Conservation (phyloP, 2,888 invertebrate genomes). For the Epinotia ramella region DNA sequence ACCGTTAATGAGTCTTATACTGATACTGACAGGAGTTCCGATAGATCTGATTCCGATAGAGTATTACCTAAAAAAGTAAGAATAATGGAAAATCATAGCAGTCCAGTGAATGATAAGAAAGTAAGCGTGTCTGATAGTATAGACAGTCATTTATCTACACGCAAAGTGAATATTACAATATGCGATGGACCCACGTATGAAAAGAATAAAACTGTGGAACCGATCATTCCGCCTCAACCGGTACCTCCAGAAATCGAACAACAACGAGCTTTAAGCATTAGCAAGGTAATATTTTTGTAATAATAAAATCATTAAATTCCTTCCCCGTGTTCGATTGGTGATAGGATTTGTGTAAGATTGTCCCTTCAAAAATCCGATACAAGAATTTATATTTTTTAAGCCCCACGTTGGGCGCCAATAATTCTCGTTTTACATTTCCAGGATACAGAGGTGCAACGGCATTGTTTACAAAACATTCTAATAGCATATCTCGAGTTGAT, state of each 20-base stretch:
- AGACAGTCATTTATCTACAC: conserved; percentile 63
- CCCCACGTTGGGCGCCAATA: conserved; percentile 13
- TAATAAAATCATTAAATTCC: neutral
- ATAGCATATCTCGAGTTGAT: conserved; percentile 93
- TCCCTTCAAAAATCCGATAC: neutral
- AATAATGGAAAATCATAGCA: conserved; percentile 50
- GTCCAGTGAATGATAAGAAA: conserved; percentile 67
- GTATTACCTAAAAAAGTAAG: conserved; percentile 46
- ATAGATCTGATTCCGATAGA: conserved; percentile 20
- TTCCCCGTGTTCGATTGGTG: too few relatives aligned
- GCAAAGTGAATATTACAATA: conserved; percentile 76
- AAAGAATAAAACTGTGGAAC: conserved; percentile 70
- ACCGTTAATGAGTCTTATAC: conserved; percentile 35
- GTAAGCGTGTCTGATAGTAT: conserved; percentile 65
- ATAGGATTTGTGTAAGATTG: neutral
- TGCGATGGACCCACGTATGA: conserved; percentile 70
- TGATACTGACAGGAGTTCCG: conserved; percentile 19
- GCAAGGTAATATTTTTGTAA: conserved; percentile 86
- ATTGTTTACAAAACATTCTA: conserved; percentile 94
- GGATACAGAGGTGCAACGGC: conserved; percentile 94
- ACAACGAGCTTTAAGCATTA: conserved; percentile 92
- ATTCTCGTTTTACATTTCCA: conserved; percentile 62
- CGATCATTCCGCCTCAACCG: conserved; percentile 87
- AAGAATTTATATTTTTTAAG: neutral
- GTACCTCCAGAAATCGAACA: conserved; percentile 94